These are phyloP conservation scores for Furcifer pardalis DNA, from an alignment of 2,797 vertebrate genomes.

Conservation along the genomic window DNA sequence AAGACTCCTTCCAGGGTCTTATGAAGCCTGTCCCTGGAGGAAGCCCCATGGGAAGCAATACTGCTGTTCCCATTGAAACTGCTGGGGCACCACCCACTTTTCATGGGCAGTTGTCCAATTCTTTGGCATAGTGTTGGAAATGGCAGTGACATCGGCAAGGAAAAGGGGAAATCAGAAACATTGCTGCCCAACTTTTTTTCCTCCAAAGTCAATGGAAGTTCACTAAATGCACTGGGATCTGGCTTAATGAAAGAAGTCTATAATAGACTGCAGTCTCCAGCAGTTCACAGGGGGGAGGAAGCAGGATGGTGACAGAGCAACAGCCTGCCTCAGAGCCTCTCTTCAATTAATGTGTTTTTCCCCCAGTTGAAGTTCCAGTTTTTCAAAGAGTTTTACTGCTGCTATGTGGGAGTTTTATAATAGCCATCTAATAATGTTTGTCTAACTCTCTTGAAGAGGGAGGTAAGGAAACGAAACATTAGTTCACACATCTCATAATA, in stretches of 20 bases:
- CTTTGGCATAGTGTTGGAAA: background rate
- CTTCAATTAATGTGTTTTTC: too few relatives aligned
- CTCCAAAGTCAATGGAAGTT: background rate
- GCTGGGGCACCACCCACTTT: background rate
- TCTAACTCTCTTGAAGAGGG: too few relatives aligned
- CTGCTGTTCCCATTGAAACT: too few relatives aligned
- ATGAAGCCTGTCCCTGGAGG: background rate
- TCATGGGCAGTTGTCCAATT: background rate
- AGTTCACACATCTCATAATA: background rate
- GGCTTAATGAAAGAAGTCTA: background rate
- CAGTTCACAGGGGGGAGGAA: background rate
- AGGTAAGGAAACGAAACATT: too few relatives aligned
- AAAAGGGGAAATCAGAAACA: background rate
- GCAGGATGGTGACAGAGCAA: too few relatives aligned
- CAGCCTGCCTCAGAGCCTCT: too few relatives aligned
- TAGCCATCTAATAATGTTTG: too few relatives aligned
- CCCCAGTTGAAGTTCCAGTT: too few relatives aligned
- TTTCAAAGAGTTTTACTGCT: too few relatives aligned
- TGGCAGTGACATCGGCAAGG: background rate
- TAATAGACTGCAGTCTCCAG: background rate
- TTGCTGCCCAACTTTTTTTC: background rate
- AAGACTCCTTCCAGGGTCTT: too few relatives aligned
- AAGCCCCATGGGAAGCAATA: background rate
- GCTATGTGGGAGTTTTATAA: too few relatives aligned
- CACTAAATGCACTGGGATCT: background rate